Conservation (phyloP, 2,797 vertebrate genomes). For the Columba guinea region DNA sequence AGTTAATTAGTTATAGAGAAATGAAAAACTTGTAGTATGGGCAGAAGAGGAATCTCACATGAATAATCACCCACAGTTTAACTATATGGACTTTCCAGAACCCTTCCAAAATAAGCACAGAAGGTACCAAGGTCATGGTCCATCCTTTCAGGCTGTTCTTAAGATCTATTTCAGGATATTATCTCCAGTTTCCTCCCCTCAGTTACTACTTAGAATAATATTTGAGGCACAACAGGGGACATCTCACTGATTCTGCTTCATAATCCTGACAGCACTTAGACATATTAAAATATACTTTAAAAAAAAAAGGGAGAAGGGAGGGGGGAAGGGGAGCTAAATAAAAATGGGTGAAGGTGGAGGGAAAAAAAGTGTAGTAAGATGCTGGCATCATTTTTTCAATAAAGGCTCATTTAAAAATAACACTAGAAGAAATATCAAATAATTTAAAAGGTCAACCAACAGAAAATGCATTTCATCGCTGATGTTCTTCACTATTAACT, state of each 20-base stretch:
- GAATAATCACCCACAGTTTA: background rate
- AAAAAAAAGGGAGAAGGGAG: background rate
- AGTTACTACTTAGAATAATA: background rate
- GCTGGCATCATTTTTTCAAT: background rate
- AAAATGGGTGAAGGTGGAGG: background rate
- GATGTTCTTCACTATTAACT: conserved; percentile 23
- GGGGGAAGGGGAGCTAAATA: background rate
- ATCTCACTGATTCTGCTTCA: background rate
- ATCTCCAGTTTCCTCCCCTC: background rate
- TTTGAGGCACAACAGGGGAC: background rate
- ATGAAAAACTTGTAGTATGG: background rate
- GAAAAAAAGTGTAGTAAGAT: background rate
- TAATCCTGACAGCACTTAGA: background rate
- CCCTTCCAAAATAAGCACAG: background rate
- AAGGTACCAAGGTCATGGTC: background rate
- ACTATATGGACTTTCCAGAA: background rate
- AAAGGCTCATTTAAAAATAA: conserved; percentile 31
- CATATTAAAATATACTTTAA: background rate
- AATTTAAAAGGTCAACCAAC: conserved; percentile 35
- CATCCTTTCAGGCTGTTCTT: background rate
- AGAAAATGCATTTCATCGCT: background rate
- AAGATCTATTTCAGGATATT: background rate
- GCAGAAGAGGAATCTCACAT: background rate
- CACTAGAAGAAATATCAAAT: conserved; percentile 17
- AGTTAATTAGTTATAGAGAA: background rate